phyloP scores from a whole-genome alignment of 1,140 invertebrate species.

The Aphidius ervi region DNA sequence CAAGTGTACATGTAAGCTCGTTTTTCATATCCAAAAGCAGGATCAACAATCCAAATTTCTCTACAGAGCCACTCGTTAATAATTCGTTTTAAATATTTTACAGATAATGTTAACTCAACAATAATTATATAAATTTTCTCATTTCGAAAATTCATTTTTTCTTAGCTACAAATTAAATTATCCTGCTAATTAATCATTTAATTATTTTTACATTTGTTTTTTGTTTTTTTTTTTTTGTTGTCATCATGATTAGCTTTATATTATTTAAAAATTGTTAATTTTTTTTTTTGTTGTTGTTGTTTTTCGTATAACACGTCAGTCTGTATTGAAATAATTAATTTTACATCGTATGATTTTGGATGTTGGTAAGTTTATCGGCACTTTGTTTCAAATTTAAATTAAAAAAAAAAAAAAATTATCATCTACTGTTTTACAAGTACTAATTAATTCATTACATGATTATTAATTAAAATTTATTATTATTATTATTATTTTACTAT shows the following conservation, averaged over 20 bases:
- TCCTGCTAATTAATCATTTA: neutral
- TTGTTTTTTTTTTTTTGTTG: no score
- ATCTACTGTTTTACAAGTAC: no score
- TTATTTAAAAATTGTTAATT: neutral
- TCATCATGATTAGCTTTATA: no score
- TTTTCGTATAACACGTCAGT: constrained; percentile 15
- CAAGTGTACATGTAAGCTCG: constrained; percentile 32
- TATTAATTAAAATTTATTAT: neutral
- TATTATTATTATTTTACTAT: neutral
- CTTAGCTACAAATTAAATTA: no score
- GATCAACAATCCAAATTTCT: neutral
- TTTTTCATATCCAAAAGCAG: constrained; percentile 19
- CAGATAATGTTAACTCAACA: no score
- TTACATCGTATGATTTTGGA: constrained; percentile 1
- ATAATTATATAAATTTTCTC: no score
- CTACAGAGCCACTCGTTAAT: no score
- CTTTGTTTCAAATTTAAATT: constrained; percentile 1
- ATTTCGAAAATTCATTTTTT: no score
- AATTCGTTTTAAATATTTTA: no score
- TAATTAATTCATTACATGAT: constrained; percentile 4
- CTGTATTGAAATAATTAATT: constrained; percentile 6
- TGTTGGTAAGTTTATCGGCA: constrained; percentile 16
- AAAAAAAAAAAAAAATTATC: neutral
- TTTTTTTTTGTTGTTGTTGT: neutral
- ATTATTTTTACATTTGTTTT: neutral